These are phyloP conservation scores for Nomada hirtipes DNA, from an alignment of 2,888 invertebrate genomes.

Conservation along the genomic window DNA sequence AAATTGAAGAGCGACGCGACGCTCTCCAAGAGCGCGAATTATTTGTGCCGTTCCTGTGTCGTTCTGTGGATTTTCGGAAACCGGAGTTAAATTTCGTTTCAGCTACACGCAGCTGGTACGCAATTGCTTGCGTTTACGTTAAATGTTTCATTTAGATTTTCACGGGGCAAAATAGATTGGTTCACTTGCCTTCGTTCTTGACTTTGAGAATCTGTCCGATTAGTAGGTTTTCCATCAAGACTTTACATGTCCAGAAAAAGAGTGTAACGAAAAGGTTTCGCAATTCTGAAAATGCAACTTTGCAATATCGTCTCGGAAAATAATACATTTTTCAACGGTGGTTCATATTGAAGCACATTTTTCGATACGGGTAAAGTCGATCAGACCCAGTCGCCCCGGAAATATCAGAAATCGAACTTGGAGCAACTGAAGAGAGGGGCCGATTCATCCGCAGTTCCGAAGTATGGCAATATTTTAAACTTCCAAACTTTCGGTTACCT, in stretches of 20 bases:
- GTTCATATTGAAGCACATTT: constrained; percentile 17
- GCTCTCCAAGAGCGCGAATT: not conserved
- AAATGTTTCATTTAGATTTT: too few species aligned
- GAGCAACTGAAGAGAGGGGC: not conserved
- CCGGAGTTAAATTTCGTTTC: not conserved
- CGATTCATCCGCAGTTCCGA: constrained; percentile 28
- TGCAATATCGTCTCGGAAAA: not conserved
- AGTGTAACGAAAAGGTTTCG: not conserved
- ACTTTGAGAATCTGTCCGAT: too few species aligned
- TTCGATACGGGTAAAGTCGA: constrained; percentile 8
- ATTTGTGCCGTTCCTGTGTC: not conserved
- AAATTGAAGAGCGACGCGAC: constrained; percentile 15
- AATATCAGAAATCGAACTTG: constrained; percentile 49
- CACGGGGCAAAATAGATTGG: not conserved
- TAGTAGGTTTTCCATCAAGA: not conserved
- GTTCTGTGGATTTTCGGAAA: not conserved
- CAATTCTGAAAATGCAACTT: not conserved
- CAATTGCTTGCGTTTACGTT: too few species aligned
- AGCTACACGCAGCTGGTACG: too few species aligned
- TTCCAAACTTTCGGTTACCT: constrained; percentile 46
- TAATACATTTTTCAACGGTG: not conserved
- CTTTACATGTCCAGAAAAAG: not conserved
- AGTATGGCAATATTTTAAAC: constrained; percentile 58
- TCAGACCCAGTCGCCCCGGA: constrained; percentile 1
- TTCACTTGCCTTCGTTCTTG: not conserved